These are phyloP conservation scores for Macrophya annulata DNA, from an alignment of 2,888 invertebrate genomes.

Conservation along the genomic window DNA sequence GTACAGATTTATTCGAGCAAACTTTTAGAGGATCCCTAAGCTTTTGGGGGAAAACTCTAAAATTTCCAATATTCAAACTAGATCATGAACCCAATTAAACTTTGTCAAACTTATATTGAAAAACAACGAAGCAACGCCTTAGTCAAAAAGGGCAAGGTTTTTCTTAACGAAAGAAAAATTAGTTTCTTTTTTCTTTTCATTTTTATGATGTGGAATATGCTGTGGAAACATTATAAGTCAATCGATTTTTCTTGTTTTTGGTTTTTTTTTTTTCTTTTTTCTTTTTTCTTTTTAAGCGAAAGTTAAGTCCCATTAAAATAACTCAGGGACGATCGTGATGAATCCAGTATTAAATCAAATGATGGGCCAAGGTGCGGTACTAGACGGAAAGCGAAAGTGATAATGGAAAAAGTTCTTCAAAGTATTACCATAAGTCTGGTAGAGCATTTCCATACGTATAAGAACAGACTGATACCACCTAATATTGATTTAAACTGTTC, in stretches of 20 bases:
- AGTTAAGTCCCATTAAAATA: slow-evolving; percentile 36
- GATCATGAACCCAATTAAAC: slow-evolving; percentile 42
- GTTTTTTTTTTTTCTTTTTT: background rate
- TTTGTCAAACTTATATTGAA: slow-evolving; percentile 12
- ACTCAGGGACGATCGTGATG: slow-evolving; percentile 9
- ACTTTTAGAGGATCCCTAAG: background rate
- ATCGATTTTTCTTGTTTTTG: slow-evolving; percentile 19
- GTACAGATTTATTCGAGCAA: slow-evolving; percentile 23
- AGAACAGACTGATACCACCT: slow-evolving; percentile 10
- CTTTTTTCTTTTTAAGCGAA: background rate
- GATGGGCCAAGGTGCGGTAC: background rate
- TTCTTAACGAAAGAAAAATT: background rate
- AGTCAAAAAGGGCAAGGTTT: background rate
- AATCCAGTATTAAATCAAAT: slow-evolving; percentile 40
- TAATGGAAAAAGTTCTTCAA: slow-evolving; percentile 36
- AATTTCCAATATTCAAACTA: slow-evolving; percentile 36
- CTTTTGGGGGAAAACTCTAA: background rate
- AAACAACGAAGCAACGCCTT: slow-evolving; percentile 20
- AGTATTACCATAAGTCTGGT: slow-evolving; percentile 38
- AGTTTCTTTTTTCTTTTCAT: background rate
- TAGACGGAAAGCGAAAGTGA: slow-evolving; percentile 40
- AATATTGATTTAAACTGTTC: background rate
- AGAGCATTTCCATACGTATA: slow-evolving; percentile 17
- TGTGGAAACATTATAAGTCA: background rate
- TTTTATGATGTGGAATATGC: background rate